Base-by-base conservation (phyloP, 1,140 invertebrate genomes). In the Drosophila pandora region DNA sequence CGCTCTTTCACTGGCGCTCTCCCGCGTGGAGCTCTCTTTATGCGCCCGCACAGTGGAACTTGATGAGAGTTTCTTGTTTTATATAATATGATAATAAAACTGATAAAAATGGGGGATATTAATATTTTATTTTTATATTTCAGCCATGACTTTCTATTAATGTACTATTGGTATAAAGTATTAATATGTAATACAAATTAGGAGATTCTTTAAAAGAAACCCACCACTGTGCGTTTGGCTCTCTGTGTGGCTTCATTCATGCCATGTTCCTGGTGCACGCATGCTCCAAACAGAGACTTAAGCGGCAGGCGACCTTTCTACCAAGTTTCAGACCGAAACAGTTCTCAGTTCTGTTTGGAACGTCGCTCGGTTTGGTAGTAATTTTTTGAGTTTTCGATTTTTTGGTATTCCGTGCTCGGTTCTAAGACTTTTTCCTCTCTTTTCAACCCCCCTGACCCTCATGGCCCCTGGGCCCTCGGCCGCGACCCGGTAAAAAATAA, bases 271-370 rank as follows among this genome's bases (percentile, higher is more conserved):
- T 28, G 67, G 49, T 80, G 77, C 77, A 81, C 82, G 77, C 77
- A 85, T 85, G 81, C 82, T 54, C 71, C 55, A 53, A 67, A 54
- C 63, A 22, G 56, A 55, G 74, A 68, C 75, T 69, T 60, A 67
- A 59, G 43, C 13, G 41, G 17, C n/a, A 7, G 41, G 61, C 50
- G 61, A 73, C 45, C 64, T 68, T 47, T 34, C 25, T 63, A 48
- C 49, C 64, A 8, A 52, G 28, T 50, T 52, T 50, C 52, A 2
- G 30, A 13, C 30, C n/a, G 5, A 43, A 39, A 9, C 58, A 32
- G 63, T 67, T 30, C 37, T 81, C 69, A 85, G 82, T 87, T 82
- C 75, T 83, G 83, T 88, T 87, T 58, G 3, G 63, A 64, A 67
- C 68, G 83, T 82, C 79, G 70, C 41, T 70, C 79, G 5, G 75